A percentile compares a stretch with the other conserved stretches of the same genome.
phyloP scores from a whole-genome alignment of 1,140 invertebrate species.

The Drosophila arawakana region DNA sequence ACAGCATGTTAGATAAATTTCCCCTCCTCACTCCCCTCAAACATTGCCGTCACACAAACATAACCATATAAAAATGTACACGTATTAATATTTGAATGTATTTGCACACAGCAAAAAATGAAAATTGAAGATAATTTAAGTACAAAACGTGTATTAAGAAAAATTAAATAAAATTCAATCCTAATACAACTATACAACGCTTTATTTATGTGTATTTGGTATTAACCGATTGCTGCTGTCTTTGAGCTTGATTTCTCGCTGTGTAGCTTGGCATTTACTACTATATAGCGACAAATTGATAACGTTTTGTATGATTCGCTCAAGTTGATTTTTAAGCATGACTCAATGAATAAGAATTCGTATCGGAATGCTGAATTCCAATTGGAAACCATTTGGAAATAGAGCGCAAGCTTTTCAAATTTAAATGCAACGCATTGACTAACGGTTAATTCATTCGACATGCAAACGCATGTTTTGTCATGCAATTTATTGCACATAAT shows the following conservation, averaged over 20 bases:
- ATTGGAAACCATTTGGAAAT: not conserved
- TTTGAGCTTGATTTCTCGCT: too few species aligned
- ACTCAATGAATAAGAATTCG: conserved; percentile 50
- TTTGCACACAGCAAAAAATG: not conserved
- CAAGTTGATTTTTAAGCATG: conserved; percentile 80
- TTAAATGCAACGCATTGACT: not conserved
- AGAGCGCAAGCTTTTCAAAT: conserved; percentile 3
- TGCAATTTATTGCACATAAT: not conserved
- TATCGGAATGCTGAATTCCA: conserved; percentile 16
- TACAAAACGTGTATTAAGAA: too few species aligned
- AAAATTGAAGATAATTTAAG: too few species aligned
- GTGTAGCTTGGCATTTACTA: conserved; percentile 31
- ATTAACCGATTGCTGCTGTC: too few species aligned
- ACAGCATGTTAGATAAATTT: conserved; percentile 39
- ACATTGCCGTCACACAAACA: not conserved
- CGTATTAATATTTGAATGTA: conserved; percentile 12
- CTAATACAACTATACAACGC: too few species aligned
- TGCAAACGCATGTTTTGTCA: not conserved
- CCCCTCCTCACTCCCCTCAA: not conserved
- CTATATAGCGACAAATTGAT: conserved; percentile 83
- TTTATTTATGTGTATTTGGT: too few species aligned
- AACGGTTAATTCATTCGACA: not conserved
- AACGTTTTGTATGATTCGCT: conserved; percentile 79
- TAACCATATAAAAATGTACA: not conserved
- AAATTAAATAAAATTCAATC: too few species aligned